Evolutionary conservation across 1,140 invertebrate genomes (phyloP), one percentile per base, ranked within the genome.

Genomic region (Drosophila aff.): DNA sequence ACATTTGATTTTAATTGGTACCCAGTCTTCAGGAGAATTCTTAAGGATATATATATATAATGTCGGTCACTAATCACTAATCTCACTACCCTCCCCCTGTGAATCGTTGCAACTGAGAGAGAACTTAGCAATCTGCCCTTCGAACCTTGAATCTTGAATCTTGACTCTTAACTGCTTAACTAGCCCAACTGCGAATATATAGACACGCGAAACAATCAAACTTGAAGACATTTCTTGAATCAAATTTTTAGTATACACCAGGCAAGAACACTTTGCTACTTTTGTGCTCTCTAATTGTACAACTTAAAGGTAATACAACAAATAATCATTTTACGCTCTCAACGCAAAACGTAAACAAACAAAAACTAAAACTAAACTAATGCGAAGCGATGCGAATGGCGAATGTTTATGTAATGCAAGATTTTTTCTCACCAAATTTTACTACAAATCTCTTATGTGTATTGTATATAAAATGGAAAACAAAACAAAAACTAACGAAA

Each of bases 361-460:
- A 40, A 57, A 57, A 57, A 57, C 53, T 40, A 57, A 57, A 40
- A 57, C 53, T 57, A 57, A 57, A 40, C 52, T 55, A 57, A 57
- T 40, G 53, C 53, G 53, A 55, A 23, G 21, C 52, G 52, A 55
- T 23, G 4, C 49, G 47, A 52, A 67, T n/a, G 69, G 53, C 69
- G 50, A 87, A 87, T 76, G 81, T 80, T 83, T 83, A 83, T 64
- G 67, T 73, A 86, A 79, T 62, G 78, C 78, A 84, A 89, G 65
- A 89, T 84, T 89, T 89, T 89, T 90, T 80, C 81, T 90, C 85
- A 90, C 82, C 67, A 90, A 90, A 85, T 90, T 90, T 90, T 90
- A 90, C 86, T 91, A 86, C 64, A 80, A 85, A 77, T 90, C 85
- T 91, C 79, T 85, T 90, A 90, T 85, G 85, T 90, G 85, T 91